phyloP scores from a whole-genome alignment of 2,888 invertebrate species.

The Volucella zonaria region DNA sequence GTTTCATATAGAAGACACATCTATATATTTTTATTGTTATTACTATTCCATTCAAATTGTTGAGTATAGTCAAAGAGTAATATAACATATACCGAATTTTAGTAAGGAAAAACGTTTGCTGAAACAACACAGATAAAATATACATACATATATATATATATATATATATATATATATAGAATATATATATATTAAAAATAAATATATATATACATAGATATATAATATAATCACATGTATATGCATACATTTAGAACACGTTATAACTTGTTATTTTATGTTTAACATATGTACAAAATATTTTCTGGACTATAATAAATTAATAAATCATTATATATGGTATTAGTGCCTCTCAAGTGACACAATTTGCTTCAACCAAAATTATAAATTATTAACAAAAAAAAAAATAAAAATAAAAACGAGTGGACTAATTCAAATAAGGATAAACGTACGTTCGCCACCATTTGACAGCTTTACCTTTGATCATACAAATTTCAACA shows the following conservation, averaged over 20 bases:
- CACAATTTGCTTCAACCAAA: conserved; percentile 50
- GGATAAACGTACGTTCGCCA: too few species aligned
- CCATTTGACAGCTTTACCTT: too few species aligned
- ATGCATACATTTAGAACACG: background rate
- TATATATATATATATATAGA: conserved; percentile 13
- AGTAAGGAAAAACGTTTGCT: conserved; percentile 40
- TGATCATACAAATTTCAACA: too few species aligned
- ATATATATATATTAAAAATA: background rate
- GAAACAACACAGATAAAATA: conserved; percentile 32
- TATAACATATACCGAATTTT: background rate
- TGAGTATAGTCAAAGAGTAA: conserved; percentile 15
- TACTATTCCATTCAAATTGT: conserved; percentile 36
- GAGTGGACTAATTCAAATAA: background rate
- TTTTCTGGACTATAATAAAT: conserved; percentile 41
- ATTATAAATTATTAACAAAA: background rate
- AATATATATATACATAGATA: conserved; percentile 5
- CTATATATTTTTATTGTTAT: conserved; percentile 46
- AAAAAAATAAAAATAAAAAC: background rate
- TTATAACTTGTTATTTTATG: conserved; percentile 23
- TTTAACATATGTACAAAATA: conserved; percentile 54
- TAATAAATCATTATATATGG: conserved; percentile 51
- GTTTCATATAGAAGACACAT: conserved; percentile 32
- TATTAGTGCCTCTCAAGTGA: conserved; percentile 68
- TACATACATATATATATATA: background rate
- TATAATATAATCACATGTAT: background rate